These are phyloP conservation scores for Phyllostomus hastatus DNA, from an alignment of 2,113 vertebrate genomes.

Conservation along the genomic window DNA sequence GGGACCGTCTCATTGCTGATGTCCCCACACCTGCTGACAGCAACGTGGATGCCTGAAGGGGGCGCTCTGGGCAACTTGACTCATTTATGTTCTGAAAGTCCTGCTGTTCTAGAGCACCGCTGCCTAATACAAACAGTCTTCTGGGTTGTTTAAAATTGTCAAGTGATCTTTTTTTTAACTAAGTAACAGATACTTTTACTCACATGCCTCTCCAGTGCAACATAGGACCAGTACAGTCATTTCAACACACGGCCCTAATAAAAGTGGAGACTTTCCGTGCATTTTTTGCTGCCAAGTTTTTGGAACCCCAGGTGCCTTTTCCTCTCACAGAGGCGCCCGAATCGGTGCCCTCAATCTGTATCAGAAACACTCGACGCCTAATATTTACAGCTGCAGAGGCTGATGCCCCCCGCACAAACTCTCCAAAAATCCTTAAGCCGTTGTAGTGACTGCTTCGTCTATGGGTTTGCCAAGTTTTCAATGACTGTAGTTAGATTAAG, in stretches of 20 bases:
- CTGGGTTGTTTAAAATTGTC: not conserved
- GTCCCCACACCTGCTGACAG: too few relatives aligned
- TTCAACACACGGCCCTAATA: too few relatives aligned
- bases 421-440: too few relatives aligned
- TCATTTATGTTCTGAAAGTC: not conserved
- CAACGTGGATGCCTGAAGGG: fast-evolving
- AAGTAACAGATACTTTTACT: too few relatives aligned
- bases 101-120: fast-evolving
- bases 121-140: too few relatives aligned
- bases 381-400: not conserved
- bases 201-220: fast-evolving
- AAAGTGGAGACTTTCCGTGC: fast-evolving
- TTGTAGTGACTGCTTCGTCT: too few relatives aligned
- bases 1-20: too few relatives aligned
- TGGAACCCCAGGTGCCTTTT: fast-evolving
- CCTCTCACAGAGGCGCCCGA: fast-evolving
- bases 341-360: fast-evolving
- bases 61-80: not conserved
- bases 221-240: too few relatives aligned
- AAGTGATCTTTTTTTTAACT: fast-evolving
- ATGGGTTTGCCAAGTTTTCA: too few relatives aligned
- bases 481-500: not conserved
- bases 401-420: too few relatives aligned
- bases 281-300: not conserved
- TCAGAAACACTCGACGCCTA: not conserved